These are phyloP conservation scores for Notolepis coatsorum DNA, from an alignment of 2,797 vertebrate species.

Conservation along the genomic window DNA sequence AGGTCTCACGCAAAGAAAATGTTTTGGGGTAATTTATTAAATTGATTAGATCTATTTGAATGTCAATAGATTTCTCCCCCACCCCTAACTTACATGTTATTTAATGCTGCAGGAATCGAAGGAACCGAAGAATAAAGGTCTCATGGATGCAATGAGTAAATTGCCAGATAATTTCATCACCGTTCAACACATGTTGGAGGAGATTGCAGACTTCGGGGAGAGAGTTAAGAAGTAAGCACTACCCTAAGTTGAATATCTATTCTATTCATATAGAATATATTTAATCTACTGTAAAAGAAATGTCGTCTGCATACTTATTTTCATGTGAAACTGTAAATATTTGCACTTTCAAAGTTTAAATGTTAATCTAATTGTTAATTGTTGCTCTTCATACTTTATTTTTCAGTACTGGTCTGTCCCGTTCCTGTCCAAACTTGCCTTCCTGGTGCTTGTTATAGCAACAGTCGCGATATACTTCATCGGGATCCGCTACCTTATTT, in stretches of 20 bases:
- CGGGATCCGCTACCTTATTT: constrained; percentile 91
- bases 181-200: constrained; percentile 91
- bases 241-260: neutral
- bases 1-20: too few relatives aligned
- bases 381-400: too few relatives aligned
- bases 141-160: constrained; percentile 96
- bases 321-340: neutral
- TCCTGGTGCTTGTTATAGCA: constrained; percentile 81
- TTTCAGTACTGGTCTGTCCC: constrained; percentile 95
- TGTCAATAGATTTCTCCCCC: too few relatives aligned
- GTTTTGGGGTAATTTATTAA: too few relatives aligned
- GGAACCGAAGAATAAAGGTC: constrained; percentile 92
- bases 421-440: constrained; percentile 91
- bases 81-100: too few relatives aligned
- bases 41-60: too few relatives aligned
- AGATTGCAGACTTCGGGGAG: constrained; percentile 91
- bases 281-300: neutral
- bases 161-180: constrained; percentile 94
- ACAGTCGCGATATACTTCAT: constrained; percentile 88
- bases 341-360: neutral
- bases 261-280: neutral
- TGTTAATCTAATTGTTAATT: too few relatives aligned
- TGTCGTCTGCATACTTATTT: neutral
- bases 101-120: constrained; percentile 87
- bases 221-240: constrained; percentile 95